phyloP scores from a whole-genome alignment of 2,888 invertebrate genomes.

The Volucella inanis region DNA sequence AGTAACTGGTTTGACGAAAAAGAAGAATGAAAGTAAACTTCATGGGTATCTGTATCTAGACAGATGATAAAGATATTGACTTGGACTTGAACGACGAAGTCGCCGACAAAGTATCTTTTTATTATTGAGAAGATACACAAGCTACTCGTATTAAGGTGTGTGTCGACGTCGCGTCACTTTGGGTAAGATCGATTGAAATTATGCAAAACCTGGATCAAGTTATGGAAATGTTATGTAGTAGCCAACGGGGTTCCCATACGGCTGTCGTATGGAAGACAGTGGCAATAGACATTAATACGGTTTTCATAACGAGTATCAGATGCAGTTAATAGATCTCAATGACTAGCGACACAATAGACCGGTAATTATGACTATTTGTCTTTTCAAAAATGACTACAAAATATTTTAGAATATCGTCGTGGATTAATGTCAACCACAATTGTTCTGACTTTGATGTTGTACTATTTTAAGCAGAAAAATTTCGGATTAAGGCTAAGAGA shows the following conservation, averaged over 20 bases:
- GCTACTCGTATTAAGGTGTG: background rate
- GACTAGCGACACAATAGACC: background rate
- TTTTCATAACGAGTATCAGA: constrained; percentile 6
- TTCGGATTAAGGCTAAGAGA: too few species aligned
- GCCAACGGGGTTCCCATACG: constrained; percentile 11
- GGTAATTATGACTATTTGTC: too few species aligned
- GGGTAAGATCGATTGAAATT: constrained; percentile 6
- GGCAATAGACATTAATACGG: constrained; percentile 22
- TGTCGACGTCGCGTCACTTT: background rate
- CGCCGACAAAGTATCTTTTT: background rate
- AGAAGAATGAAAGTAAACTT: constrained; percentile 41
- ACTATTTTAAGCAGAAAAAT: too few species aligned
- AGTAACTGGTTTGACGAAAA: constrained; percentile 41
- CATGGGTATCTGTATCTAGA: background rate
- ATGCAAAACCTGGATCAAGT: constrained; percentile 18
- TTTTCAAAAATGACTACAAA: too few species aligned
- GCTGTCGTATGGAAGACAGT: background rate
- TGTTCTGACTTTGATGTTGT: too few species aligned
- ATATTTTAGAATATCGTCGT: too few species aligned
- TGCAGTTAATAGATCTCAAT: constrained; percentile 13
- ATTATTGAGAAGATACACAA: constrained; percentile 5
- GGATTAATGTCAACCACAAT: too few species aligned
- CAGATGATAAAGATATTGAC: background rate
- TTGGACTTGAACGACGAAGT: background rate
- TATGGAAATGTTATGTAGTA: constrained; percentile 23